Evolutionary conservation across 2,797 vertebrate species (phyloP).

Genomic region (Ceryle rudis): DNA sequence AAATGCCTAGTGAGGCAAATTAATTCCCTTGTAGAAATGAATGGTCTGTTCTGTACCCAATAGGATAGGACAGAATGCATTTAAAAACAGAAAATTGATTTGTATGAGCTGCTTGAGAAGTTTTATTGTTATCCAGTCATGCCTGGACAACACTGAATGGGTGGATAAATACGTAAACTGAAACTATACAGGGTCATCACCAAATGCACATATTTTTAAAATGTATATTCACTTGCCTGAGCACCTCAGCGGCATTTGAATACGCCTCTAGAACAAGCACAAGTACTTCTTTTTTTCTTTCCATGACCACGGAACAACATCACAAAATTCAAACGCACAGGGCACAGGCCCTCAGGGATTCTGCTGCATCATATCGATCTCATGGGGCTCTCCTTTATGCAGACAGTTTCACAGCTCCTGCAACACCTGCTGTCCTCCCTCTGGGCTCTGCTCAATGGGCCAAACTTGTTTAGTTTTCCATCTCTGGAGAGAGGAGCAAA

Average conservation of each 20-base stretch:
- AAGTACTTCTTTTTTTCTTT: neutral
- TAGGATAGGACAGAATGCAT: neutral
- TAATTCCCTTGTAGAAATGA: neutral
- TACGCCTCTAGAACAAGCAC: neutral
- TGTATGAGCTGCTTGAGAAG: neutral
- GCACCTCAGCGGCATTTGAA: neutral
- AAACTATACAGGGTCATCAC: neutral
- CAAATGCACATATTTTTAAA: neutral
- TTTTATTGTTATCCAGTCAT: neutral
- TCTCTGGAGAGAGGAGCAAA: neutral
- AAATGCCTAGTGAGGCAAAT: neutral
- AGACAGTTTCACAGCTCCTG: neutral
- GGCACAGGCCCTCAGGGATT: neutral
- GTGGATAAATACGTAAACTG: neutral
- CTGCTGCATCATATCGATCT: rapidly evolving
- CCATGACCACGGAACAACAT: neutral
- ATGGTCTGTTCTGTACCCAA: neutral
- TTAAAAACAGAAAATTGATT: constrained; percentile 38
- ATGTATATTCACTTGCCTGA: neutral
- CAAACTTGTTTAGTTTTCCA: neutral
- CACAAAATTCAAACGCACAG: neutral
- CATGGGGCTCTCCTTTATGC: neutral
- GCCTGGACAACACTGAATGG: neutral
- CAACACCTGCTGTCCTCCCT: neutral
- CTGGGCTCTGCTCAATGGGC: neutral